Evolutionary conservation across 2,113 vertebrate species (phyloP), one percentile per base, ranked within the genome.

Genomic region (Phrynosoma blainvillii): DNA sequence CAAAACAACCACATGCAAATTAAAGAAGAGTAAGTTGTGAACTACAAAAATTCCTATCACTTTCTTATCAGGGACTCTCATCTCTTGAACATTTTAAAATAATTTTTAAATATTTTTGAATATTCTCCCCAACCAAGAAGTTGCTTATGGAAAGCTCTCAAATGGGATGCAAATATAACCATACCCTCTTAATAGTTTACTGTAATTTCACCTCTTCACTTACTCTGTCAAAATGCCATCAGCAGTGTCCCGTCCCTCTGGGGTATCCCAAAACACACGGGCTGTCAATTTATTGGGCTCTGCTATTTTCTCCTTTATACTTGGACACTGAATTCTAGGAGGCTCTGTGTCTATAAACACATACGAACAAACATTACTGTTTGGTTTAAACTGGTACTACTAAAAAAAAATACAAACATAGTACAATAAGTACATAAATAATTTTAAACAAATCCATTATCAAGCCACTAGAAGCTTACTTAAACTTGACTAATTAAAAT

Each of bases 221-320:
- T 93, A 99, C 99, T 99, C 98, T 25, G 99, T 99, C n/a, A 99
- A 97, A 95, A 99, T 98, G 78, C 99, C 98, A 0, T 99, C 99
- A 20, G 99, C 99, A 0, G 98, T 98, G 95, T 99, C 99, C 59
- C 97, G 95, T 18, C 99, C 99, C 94, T 99, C 99, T 0, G 99
- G 98, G 0, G 98, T 99, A 87, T 99, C 98, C 98, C 98, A 99
- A 88, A 97, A 98, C 91, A 99, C 97, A 87, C 98, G 97, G n/a
- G 97, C 98, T 0, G 98, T 99, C 94, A 99, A 87, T 89, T 98
- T 99, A 90, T 98, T 98, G 36, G 99, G 99, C 79, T 99, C 99
- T 0, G 99, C 99, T 0, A 96, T 97, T 89, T 98, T 99, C 85
- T 99, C 98, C 94, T 99, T 99, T 89, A 99, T 92, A 0, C 95